A percentile compares a stretch with the other conserved stretches of the same genome.
These are phyloP conservation scores for Scaptodrosophila lebanonensis DNA, from an alignment of 1,140 invertebrate genomes.

Conservation along the genomic window DNA sequence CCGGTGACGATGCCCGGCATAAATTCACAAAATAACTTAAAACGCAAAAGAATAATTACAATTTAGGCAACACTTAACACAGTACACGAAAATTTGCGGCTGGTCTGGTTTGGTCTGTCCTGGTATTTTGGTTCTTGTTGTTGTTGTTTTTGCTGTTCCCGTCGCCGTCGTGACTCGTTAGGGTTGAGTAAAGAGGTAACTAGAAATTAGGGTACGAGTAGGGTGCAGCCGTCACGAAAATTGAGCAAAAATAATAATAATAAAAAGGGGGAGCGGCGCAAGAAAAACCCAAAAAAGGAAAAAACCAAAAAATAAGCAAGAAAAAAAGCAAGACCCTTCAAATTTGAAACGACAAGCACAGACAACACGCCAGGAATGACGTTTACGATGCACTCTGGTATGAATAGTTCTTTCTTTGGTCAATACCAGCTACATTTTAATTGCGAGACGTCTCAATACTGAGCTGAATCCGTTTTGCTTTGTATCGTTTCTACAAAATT, in stretches of 20 bases:
- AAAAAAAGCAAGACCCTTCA: slow-evolving; percentile 17
- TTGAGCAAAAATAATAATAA: background rate
- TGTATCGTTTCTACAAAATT: no score
- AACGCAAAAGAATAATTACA: slow-evolving; percentile 72
- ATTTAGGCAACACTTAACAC: slow-evolving; percentile 70
- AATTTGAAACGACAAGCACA: slow-evolving; percentile 36
- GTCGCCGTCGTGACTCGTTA: no score
- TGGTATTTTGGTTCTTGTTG: no score
- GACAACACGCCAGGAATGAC: slow-evolving; percentile 17
- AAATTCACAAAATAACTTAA: slow-evolving; percentile 58
- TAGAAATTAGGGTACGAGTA: slow-evolving; percentile 16
- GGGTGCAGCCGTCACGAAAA: slow-evolving; percentile 16
- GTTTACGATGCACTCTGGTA: no score
- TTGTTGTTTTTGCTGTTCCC: no score
- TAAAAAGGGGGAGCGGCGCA: slow-evolving; percentile 35
- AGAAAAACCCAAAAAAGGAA: slow-evolving; percentile 13
- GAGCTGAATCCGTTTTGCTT: no score
- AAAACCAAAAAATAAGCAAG: background rate
- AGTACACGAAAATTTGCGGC: slow-evolving; percentile 40
- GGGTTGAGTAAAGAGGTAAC: no score
- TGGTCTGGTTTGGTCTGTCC: no score
- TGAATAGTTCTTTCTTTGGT: no score
- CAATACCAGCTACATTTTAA: no score
- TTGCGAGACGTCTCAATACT: no score
- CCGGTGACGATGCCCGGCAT: slow-evolving; percentile 23